These are phyloP conservation scores for Coleophora flavipennella DNA, from an alignment of 2,888 invertebrate species.

Conservation along the genomic window DNA sequence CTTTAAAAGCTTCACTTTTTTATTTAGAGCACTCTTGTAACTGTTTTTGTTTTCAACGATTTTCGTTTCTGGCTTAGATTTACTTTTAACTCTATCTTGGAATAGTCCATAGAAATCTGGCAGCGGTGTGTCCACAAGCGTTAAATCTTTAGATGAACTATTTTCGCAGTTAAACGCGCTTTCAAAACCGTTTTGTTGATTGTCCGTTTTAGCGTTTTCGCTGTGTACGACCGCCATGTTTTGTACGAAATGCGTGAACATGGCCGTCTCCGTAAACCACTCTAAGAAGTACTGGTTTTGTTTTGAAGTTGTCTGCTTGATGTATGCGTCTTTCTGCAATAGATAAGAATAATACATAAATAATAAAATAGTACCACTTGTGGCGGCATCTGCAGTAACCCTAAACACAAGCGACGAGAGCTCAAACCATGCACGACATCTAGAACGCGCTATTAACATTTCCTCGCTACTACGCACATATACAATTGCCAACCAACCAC, in stretches of 20 bases:
- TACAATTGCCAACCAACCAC: too few relatives aligned
- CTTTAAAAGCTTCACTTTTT: conserved; percentile 50
- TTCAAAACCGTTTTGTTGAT: too few relatives aligned
- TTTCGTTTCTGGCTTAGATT: conserved; percentile 23
- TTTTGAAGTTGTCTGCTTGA: conserved; percentile 75
- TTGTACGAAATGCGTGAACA: conserved; percentile 84
- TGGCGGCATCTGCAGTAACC: too few relatives aligned
- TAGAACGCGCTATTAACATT: too few relatives aligned
- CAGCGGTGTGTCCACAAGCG: conserved; percentile 45
- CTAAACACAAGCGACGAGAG: too few relatives aligned
- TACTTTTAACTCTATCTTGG: conserved; percentile 40
- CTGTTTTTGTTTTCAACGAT: conserved; percentile 36
- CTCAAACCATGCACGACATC: too few relatives aligned
- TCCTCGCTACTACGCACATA: too few relatives aligned
- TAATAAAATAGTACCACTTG: too few relatives aligned
- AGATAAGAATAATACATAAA: neutral
- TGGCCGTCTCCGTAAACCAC: conserved; percentile 90
- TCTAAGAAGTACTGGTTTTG: conserved; percentile 82
- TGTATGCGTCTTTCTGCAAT: conserved; percentile 79
- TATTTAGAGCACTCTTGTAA: conserved; percentile 58
- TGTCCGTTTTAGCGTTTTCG: conserved; percentile 1
- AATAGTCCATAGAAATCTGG: conserved; percentile 59
- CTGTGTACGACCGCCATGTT: conserved; percentile 44
- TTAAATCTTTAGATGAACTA: too few relatives aligned
- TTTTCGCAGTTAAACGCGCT: too few relatives aligned